Evolutionary conservation across 1,140 invertebrate species (phyloP).

Genomic region (Trialeurodes vaporariorum): DNA sequence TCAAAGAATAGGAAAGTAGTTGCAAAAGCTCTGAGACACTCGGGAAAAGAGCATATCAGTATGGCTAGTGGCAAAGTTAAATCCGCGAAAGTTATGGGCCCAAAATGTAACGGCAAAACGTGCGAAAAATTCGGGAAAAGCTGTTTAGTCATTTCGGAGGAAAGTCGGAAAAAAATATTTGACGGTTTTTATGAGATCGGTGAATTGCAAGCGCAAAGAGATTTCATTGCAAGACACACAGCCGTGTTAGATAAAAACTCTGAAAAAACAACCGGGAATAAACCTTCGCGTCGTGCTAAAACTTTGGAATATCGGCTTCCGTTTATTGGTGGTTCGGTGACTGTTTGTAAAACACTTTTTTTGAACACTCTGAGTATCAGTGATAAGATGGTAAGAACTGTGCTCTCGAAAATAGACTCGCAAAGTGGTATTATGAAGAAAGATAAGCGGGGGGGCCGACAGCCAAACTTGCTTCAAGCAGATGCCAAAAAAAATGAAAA

Average conservation of each 20-base stretch:
- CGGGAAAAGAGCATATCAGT: neutral
- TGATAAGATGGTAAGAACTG: conserved; percentile 7
- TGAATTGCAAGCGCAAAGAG: neutral
- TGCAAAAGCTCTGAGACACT: neutral
- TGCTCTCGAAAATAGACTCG: conserved; percentile 10
- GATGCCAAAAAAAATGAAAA: neutral
- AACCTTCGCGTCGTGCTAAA: neutral
- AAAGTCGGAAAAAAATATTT: neutral
- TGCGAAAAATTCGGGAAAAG: neutral
- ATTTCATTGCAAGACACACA: neutral
- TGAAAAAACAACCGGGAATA: neutral
- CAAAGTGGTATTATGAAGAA: conserved; percentile 8
- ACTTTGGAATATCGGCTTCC: neutral
- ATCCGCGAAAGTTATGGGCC: neutral
- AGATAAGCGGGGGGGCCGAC: neutral
- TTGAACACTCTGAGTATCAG: conserved; percentile 11
- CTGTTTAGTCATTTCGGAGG: neutral
- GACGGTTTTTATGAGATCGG: neutral
- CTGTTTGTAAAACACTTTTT: conserved; percentile 14
- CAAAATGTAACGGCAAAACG: neutral
- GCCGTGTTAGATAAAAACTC: neutral
- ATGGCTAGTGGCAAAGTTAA: neutral
- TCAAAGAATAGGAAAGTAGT: neutral
- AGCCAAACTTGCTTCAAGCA: neutral
- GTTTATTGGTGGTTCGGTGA: neutral